Base-by-base conservation (phyloP, 2,797 vertebrate species). In the Carduelis carduelis region DNA sequence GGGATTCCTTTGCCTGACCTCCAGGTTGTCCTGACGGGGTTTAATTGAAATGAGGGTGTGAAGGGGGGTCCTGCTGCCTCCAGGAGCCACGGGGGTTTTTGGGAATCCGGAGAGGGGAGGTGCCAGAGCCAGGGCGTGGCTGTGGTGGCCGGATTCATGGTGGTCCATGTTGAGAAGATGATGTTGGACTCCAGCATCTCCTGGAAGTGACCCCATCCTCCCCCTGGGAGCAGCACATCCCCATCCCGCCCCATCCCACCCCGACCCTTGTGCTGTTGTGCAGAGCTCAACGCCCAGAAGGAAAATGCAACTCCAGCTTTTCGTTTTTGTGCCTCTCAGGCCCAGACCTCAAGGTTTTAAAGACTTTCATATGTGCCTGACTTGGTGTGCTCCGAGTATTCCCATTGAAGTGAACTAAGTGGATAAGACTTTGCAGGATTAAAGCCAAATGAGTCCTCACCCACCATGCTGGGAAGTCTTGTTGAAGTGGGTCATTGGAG, bases 401-500 rank as follows among this genome's bases (percentile, higher is more conserved):
- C 92, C 94, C 95, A 72, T 2, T 76, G 92, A 90, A 94, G 87
- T 86, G 72, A 94, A 83, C 89, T 96, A 96, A 95, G 94, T 96
- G 95, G 96, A 96, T 94, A 93, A 93, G 95, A 95, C 94, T 96
- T 82, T 27, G 66, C 65, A 53, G 96, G 91, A 95, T 83, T 47
- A 55, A 83, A 94, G 95, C 92, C 89, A 95, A 96, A 69, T 90
- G 89, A 94, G 82, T 96, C 89, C 92, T 95, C 96, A 95, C 95
- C 93, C 91, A 96, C 95, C 96, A 35, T 86, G 89, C 94, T 96
- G 95, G 92, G 95, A 96, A 96, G 89, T 83, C 94, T 79, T 24
- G 43, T 59, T 93, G 76, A 63, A 94, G 89, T 78, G 91, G 91
- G 89, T 96, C 93, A 86, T 21, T 91, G 95, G 82, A 89, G 79